Percentiles rank a stretch among this genome's conserved stretches.
Conservation (phyloP, 2,113 vertebrate genomes). For the Sprattus sprattus region DNA sequence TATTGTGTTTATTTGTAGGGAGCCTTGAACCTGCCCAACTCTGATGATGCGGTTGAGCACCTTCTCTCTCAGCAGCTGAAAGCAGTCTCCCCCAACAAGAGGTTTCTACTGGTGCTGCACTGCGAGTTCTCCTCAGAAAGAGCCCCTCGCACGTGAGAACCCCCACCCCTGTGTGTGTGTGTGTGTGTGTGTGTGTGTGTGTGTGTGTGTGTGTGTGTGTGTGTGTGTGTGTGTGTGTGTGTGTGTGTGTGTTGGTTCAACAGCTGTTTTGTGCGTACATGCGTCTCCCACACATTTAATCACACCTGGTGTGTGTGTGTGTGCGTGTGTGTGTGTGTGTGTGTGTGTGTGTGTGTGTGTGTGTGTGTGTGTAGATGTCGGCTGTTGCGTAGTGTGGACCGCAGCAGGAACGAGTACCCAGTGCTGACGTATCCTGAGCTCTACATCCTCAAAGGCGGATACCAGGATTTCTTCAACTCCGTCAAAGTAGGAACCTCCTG, state of each 20-base stretch:
- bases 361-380: conserved; percentile 57
- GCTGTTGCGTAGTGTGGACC: conserved; percentile 66
- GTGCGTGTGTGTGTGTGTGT: background rate
- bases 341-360: background rate
- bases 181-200: background rate
- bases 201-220: conserved; percentile 56
- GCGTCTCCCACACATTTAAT: background rate
- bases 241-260: background rate
- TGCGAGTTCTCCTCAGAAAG: conserved; percentile 75
- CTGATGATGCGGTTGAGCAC: conserved; percentile 57
- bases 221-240: background rate
- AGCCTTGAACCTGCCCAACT: conserved; percentile 62
- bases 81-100: conserved; percentile 47
- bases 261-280: background rate
- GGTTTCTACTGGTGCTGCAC: conserved; percentile 66
- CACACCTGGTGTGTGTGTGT: background rate
- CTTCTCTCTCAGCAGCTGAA: conserved; percentile 59
- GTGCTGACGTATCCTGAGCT: conserved; percentile 69
- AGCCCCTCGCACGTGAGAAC: conserved; percentile 61
- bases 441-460: conserved; percentile 72
- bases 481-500: conserved; percentile 55
- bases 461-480: conserved; percentile 69
- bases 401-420: conserved; percentile 68
- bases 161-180: background rate
- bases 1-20: conserved; percentile 50